Conservation (phyloP, 2,797 vertebrate genomes). For the Remorina albescens region DNA sequence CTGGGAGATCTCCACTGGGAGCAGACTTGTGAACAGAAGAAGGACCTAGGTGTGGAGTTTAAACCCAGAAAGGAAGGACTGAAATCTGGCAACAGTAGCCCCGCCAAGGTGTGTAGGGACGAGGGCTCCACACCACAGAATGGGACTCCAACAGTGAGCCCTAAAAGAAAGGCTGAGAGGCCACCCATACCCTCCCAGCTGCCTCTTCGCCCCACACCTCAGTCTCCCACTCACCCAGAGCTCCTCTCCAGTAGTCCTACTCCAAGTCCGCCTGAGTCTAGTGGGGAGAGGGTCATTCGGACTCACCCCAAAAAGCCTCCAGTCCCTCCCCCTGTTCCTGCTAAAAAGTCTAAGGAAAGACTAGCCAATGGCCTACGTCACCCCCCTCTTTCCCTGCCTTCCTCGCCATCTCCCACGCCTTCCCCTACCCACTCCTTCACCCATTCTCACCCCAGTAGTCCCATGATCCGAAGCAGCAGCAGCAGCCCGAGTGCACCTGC, state of each 20-base stretch:
- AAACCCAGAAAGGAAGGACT: constrained; percentile 39
- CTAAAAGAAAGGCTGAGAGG: constrained; percentile 59
- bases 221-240: constrained; percentile 49
- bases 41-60: constrained; percentile 55
- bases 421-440: constrained; percentile 75
- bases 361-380: constrained; percentile 91
- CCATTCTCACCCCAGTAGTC: constrained; percentile 76
- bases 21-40: constrained; percentile 64
- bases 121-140: constrained; percentile 45
- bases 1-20: constrained; percentile 92
- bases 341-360: constrained; percentile 94
- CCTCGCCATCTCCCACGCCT: constrained; percentile 74
- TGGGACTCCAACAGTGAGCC: constrained; percentile 58
- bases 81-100: constrained; percentile 42
- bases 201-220: constrained; percentile 54
- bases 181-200: constrained; percentile 78
- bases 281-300: constrained; percentile 77
- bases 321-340: constrained; percentile 95
- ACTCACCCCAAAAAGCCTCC: constrained; percentile 90
- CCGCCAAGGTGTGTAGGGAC: constrained; percentile 48
- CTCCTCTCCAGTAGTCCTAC: constrained; percentile 68
- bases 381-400: constrained; percentile 79
- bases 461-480: constrained; percentile 62
- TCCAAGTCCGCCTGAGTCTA: constrained; percentile 72
- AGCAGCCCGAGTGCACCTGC: constrained; percentile 69